phyloP scores from a whole-genome alignment of 2,797 vertebrate genomes.

The Mormyrops boulengeri region DNA sequence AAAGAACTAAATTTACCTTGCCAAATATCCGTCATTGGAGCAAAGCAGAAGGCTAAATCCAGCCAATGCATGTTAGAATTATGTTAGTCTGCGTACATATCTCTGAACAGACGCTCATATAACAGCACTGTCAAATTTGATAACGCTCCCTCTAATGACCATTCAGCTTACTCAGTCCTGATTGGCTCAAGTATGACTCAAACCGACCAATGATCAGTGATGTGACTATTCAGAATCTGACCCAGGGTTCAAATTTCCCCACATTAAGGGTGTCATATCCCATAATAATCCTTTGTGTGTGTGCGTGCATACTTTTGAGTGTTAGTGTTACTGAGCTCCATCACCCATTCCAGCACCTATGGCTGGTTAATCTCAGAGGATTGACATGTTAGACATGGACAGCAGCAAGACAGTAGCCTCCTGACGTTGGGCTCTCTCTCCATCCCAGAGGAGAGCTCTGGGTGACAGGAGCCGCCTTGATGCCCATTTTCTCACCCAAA shows the following conservation, averaged over 20 bases:
- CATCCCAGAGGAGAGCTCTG: not conserved
- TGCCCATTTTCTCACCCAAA: not conserved
- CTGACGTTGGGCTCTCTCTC: not conserved
- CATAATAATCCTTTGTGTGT: not conserved
- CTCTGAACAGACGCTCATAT: conserved; percentile 19
- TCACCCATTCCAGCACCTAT: not conserved
- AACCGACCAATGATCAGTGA: not conserved
- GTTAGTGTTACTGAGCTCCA: not conserved
- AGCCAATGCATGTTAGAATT: not conserved
- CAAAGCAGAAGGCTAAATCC: not conserved
- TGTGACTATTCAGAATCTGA: not conserved
- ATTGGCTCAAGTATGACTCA: not conserved
- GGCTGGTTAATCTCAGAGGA: not conserved
- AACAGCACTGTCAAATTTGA: not conserved
- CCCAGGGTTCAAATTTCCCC: not conserved
- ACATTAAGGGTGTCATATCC: not conserved
- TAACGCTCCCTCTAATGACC: not conserved
- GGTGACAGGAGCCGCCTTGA: not conserved
- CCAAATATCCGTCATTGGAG: not conserved
- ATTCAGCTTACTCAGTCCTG: not conserved
- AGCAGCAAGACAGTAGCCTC: not conserved
- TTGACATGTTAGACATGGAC: not conserved
- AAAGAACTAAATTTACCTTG: not conserved
- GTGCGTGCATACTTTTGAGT: not conserved
- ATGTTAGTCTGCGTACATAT: not conserved